Evolutionary conservation across 2,797 vertebrate genomes (phyloP).

Genomic region (Coreius guichenoti): DNA sequence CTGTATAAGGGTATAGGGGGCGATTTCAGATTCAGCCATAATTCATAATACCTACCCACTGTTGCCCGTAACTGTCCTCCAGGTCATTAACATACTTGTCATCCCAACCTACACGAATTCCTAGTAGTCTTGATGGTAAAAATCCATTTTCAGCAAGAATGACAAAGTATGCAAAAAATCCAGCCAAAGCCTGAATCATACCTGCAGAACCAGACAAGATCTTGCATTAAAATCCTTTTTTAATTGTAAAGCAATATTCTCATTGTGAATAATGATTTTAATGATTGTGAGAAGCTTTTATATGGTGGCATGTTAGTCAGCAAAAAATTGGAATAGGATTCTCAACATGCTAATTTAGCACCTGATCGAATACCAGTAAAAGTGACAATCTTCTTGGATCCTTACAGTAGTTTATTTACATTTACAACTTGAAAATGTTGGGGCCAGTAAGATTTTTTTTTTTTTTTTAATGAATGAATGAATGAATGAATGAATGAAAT

Average conservation of each 20-base stretch:
- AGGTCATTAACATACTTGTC: conserved; percentile 83
- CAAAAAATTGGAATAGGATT: not conserved
- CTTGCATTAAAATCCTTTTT: not conserved
- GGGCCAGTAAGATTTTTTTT: too few relatives aligned
- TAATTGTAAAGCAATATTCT: not conserved
- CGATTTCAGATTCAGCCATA: too few relatives aligned
- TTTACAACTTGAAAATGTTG: too few relatives aligned
- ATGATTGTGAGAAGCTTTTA: not conserved
- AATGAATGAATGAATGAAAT: too few relatives aligned
- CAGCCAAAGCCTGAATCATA: conserved; percentile 89
- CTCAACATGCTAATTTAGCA: not conserved
- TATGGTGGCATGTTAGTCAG: not conserved
- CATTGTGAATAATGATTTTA: too few relatives aligned
- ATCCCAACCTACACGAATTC: conserved; percentile 83
- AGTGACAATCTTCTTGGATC: not conserved
- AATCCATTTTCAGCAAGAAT: conserved; percentile 89
- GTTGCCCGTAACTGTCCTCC: conserved; percentile 89
- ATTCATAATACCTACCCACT: conserved; percentile 81
- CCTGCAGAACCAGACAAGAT: conserved; percentile 67
- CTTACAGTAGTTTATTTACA: too few relatives aligned
- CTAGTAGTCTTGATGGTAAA: conserved; percentile 79
- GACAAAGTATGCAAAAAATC: conserved; percentile 89
- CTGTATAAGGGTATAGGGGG: too few relatives aligned
- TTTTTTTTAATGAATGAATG: too few relatives aligned
- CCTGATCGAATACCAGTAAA: not conserved